Conservation (phyloP, 2,113 vertebrate species). For the Glaucomys volans region DNA sequence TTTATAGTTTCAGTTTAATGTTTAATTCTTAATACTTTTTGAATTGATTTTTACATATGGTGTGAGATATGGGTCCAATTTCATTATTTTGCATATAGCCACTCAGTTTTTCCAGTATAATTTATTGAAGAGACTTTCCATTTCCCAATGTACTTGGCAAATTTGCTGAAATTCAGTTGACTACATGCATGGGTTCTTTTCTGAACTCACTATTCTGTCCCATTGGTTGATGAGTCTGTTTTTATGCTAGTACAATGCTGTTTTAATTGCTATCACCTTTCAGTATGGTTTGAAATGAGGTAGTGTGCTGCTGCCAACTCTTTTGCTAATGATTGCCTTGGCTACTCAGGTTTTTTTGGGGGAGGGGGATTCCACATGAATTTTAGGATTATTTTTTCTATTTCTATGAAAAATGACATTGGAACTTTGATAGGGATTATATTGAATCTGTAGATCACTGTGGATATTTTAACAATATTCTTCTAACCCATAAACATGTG, state of each 20-base stretch:
- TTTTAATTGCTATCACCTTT: background rate
- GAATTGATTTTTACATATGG: background rate
- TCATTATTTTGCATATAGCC: background rate
- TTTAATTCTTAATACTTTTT: background rate
- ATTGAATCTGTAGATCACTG: background rate
- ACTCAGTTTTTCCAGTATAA: background rate
- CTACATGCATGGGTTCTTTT: background rate
- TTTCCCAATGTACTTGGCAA: background rate
- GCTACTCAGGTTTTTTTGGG: background rate
- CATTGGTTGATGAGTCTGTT: background rate
- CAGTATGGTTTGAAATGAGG: background rate
- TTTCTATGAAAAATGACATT: background rate
- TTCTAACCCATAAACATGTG: background rate
- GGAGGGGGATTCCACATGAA: background rate
- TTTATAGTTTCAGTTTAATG: background rate
- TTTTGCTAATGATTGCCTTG: background rate
- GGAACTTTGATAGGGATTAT: background rate
- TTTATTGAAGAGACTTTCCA: background rate
- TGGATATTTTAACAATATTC: background rate
- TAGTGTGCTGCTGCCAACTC: background rate
- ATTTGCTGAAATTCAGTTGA: background rate
- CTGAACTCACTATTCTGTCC: background rate
- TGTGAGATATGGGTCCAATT: background rate
- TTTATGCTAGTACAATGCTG: background rate
- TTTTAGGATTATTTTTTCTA: background rate